Evolutionary conservation across 2,797 vertebrate species (phyloP).

Genomic region (Oryzias dopingdopingensis): DNA sequence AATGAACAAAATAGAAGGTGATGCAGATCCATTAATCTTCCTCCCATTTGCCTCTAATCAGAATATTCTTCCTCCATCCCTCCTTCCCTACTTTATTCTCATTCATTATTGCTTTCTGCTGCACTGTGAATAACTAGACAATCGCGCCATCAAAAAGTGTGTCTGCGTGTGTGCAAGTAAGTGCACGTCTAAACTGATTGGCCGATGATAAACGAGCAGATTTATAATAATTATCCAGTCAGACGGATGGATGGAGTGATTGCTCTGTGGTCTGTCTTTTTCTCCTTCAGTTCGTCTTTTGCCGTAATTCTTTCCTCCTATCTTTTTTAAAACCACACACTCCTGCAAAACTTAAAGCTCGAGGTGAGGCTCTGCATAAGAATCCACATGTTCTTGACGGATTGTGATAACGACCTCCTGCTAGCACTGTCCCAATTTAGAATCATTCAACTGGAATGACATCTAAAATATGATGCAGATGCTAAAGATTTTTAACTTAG

Average conservation of each 20-base stretch:
- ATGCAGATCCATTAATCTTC: constrained; percentile 60
- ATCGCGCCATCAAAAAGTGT: constrained; percentile 59
- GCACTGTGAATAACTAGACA: constrained; percentile 51
- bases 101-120: constrained; percentile 64
- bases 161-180: constrained; percentile 18
- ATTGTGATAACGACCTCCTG: too few relatives aligned
- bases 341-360: neutral
- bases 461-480: too few relatives aligned
- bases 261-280: constrained; percentile 48
- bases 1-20: constrained; percentile 50
- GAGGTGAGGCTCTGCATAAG: neutral
- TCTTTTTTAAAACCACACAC: too few relatives aligned
- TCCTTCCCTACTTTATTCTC: constrained; percentile 55
- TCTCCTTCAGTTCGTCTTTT: constrained; percentile 22
- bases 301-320: too few relatives aligned
- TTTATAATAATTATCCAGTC: constrained; percentile 72
- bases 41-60: constrained; percentile 63
- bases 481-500: too few relatives aligned
- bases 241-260: constrained; percentile 61
- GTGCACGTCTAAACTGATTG: constrained; percentile 63
- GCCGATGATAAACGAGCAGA: constrained; percentile 66
- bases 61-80: constrained; percentile 55
- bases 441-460: too few relatives aligned
- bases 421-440: too few relatives aligned
- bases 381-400: too few relatives aligned